Evolutionary conservation across 2,113 vertebrate species (phyloP), one percentile per base, ranked within the genome.

Genomic region (Campylomormyrus tamandua): DNA sequence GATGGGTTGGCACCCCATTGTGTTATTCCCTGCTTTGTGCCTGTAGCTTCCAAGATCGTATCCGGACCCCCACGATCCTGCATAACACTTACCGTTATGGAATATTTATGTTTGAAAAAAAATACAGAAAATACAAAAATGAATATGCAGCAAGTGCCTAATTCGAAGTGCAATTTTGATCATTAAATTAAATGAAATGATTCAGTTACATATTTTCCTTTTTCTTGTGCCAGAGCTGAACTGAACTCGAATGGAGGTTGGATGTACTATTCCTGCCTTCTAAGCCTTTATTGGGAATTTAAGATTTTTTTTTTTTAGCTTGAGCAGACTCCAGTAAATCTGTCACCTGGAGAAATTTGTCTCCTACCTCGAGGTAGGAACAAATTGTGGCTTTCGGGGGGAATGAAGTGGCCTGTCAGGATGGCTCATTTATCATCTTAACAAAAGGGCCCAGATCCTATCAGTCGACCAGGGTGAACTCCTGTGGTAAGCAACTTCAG

Each of bases 351-450:
- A 94, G 94, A 97, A 97, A 97, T 97, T 96, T 93, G 95, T 96
- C 95, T 96, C 94, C 93, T 94, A 96, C 94, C 95, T 95, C 94
- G 95, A 88, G 91, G 93, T 96, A 96, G 95, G 96, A 97, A 96
- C 96, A 97, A 97, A 98, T 97, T 97, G 97, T 98, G 96, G 96
- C 96, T 97, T 97, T 95, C 95, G 94, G 95, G 95, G 94, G 94
- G 96, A 96, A 95, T 97, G 95, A 96, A 97, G 96, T 96, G 96
- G 97, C 97, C 97, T 97, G 96, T 96, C 96, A 96, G 94, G 94
- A 94, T 90, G 93, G 91, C 92, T 94, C 95, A 97, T 99, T 98
- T 94, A 98, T 99, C 98, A 98, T 95, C 94, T 92, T 93, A 97
- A 97, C 96, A 96, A 97, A 98, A 97, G 93, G 96, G 96, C 96